Base-by-base conservation (phyloP, 64 coral and sea anemone species). In the Anthopleura sola region DNA sequence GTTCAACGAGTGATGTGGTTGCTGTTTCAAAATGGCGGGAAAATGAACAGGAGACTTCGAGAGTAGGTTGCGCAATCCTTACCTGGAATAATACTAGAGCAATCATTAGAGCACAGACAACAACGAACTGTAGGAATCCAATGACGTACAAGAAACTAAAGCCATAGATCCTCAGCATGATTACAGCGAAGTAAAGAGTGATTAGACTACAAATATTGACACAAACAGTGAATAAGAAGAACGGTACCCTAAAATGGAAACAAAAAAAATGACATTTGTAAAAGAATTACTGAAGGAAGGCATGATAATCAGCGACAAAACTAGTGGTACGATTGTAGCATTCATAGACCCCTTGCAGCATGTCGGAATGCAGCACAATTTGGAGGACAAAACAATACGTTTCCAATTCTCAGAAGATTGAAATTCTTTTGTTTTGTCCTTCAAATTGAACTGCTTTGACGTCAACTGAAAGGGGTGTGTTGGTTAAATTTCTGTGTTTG, bases 141-240 rank as follows among this genome's bases (percentile, higher is more conserved):
- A 85, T 83, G 20, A 24, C 16, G 64, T 92, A 94, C 24, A 98
- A 80, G 77, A 90, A 86, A 38, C 93, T 92, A 74, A 94, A 88
- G 28, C 96, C 96, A 53, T 88, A 58, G 19, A 94, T 60, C 13
- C 60, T 64, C 12, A 98, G 83, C 90, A 94, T 86, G 0, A 50
- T 85, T 34, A 98, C 90, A 55, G 90, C 86, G 64, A 99, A 99
- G 60, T 87, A 85, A 74, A 95, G 20, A 0, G 96, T 92, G 33
- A 94, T 89, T 39, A 94, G 84, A 69, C 86, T 78, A 79, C 92
- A 98, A 32, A 83, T 31, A 49, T 60, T 44, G 24, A 94, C 83
- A 69, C 92, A 94, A 24, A 83, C 68, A 50, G 86, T 85, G 78
- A 94, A 98, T 31, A 91, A 60, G 44, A 92, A 89, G 75, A 98